A percentile compares a stretch with the other conserved stretches of the same genome.
These are phyloP conservation scores for Diadophis punctatus DNA, from an alignment of 2,113 vertebrate species.

Conservation along the genomic window DNA sequence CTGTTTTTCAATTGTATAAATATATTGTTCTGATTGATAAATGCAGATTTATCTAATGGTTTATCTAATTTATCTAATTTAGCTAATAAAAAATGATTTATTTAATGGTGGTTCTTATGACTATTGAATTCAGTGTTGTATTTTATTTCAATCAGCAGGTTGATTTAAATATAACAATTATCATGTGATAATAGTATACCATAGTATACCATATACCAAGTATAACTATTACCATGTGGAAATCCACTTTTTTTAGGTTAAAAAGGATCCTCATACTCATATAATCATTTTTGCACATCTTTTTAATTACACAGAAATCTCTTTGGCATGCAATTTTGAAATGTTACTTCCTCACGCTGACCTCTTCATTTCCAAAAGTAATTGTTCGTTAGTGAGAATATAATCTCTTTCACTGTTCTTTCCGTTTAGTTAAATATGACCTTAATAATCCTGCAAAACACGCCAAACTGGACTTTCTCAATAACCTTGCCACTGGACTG, in stretches of 20 bases:
- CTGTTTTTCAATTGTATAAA: neutral
- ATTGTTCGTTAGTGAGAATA: conserved; percentile 1
- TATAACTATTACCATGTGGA: neutral
- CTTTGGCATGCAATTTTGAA: neutral
- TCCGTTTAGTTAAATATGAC: conserved; percentile 87
- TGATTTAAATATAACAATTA: neutral
- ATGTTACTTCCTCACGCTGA: neutral
- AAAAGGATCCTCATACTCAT: neutral
- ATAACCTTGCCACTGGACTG: conserved; percentile 86
- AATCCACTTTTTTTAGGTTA: neutral
- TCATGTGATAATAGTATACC: neutral
- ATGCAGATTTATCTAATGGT: no score
- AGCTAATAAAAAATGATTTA: no score
- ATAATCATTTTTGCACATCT: no score
- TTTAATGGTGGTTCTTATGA: neutral
- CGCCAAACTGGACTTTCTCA: conserved; percentile 83
- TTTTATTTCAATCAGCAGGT: neutral
- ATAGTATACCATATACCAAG: neutral
- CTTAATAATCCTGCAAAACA: conserved; percentile 88
- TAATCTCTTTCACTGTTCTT: conserved; percentile 20
- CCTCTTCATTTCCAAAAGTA: neutral
- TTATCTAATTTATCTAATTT: no score
- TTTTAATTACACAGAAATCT: neutral
- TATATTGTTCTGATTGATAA: neutral
- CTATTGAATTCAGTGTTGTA: neutral